Percentiles rank a stretch among this genome's conserved stretches.
Evolutionary conservation across 1,140 invertebrate genomes (phyloP).

Genomic region (Globodera rostochiensis): DNA sequence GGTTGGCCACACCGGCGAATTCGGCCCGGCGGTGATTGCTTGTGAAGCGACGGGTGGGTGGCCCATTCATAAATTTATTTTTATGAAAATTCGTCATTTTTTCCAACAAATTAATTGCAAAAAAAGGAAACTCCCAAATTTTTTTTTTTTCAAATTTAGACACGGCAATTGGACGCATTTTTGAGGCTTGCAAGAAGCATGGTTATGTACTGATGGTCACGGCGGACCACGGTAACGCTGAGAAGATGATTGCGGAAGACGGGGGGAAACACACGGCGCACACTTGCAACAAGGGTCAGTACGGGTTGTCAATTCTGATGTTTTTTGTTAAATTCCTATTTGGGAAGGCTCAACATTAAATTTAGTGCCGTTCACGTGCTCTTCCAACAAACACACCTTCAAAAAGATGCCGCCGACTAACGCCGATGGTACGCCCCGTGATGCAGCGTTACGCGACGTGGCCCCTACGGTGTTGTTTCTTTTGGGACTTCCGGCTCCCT

Average conservation of each 20-base stretch:
- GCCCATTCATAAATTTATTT: not conserved
- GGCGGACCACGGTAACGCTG: constrained; percentile 69
- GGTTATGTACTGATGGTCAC: constrained; percentile 67
- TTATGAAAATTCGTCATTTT: not conserved
- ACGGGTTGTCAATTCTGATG: constrained; percentile 39
- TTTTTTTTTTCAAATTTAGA: constrained; percentile 49
- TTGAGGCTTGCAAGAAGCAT: constrained; percentile 67
- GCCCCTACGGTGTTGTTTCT: constrained; percentile 65
- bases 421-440: constrained; percentile 46
- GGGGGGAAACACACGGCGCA: constrained; percentile 69
- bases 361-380: constrained; percentile 65
- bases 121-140: too few relatives aligned
- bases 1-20: constrained; percentile 69
- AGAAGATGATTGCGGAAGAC: constrained; percentile 67
- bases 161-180: constrained; percentile 62
- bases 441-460: constrained; percentile 68
- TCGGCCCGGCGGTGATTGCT: constrained; percentile 68
- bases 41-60: constrained; percentile 66
- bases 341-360: not conserved
- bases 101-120: too few relatives aligned
- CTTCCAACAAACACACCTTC: constrained; percentile 56
- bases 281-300: constrained; percentile 67
- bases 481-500: constrained; percentile 66
- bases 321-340: not conserved
- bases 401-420: constrained; percentile 34